phyloP scores from a whole-genome alignment of 2,113 vertebrate genomes.

The Ivindomyrus marchei region DNA sequence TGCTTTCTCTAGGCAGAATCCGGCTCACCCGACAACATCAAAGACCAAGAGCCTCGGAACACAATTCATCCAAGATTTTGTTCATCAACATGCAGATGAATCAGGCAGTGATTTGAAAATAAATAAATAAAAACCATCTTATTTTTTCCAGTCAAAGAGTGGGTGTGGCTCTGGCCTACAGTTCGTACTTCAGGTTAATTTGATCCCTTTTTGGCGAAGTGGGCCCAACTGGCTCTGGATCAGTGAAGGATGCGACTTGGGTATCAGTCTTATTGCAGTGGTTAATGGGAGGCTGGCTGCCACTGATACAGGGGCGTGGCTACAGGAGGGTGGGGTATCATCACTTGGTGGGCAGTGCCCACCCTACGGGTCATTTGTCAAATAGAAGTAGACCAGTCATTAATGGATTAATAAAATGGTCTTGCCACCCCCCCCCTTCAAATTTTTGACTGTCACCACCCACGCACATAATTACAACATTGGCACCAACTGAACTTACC shows the following conservation, averaged over 20 bases:
- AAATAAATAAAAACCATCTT: conserved; percentile 32
- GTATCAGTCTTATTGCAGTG: not conserved
- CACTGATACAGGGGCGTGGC: not conserved
- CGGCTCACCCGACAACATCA: conserved; percentile 49
- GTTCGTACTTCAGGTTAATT: conserved; percentile 49
- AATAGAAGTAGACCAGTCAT: not conserved
- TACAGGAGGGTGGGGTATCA: not conserved
- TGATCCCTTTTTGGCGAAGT: conserved; percentile 47
- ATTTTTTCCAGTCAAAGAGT: conserved; percentile 32
- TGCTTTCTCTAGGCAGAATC: conserved; percentile 43
- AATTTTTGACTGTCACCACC: not conserved
- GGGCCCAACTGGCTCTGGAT: conserved; percentile 50
- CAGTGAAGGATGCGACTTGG: conserved; percentile 20
- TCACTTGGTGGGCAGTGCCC: not conserved
- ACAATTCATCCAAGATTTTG: conserved; percentile 43
- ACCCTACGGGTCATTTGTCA: not conserved
- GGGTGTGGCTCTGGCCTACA: conserved; percentile 34
- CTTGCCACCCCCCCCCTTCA: not conserved
- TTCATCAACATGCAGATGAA: conserved; percentile 41
- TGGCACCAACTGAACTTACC: not conserved
- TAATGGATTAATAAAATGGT: not conserved
- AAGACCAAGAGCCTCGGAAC: conserved; percentile 39
- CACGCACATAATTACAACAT: not conserved
- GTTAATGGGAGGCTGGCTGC: not conserved
- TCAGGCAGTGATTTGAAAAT: not conserved